Evolutionary conservation across 1,140 invertebrate genomes (phyloP), one percentile per base, ranked within the genome.

Genomic region (Cephus cinctus): DNA sequence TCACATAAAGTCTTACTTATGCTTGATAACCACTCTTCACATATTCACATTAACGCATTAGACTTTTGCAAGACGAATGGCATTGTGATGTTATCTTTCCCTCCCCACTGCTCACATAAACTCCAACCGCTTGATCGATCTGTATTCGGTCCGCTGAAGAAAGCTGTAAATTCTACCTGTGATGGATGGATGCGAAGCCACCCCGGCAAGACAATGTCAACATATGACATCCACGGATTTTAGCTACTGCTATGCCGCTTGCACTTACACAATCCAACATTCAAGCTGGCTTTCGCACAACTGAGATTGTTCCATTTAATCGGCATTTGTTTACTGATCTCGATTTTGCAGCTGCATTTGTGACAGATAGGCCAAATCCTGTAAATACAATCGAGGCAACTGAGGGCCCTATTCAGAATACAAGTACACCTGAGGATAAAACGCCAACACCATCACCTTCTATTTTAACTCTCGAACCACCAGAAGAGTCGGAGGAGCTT

Each of bases 141-240:
- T 19, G 66, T 79, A 15, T 75, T 57, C 53, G 67, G 61, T 9
- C 63, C 75, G 22, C 65, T 79, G 5, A 79, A 78, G 49, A 62
- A 44, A 19, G 55, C 60, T 50, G 57, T 73, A 21, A 63, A 63
- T 52, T 0, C 67, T 8, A 57, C 61, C 15, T 64, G 60, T 41
- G 67, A 76, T 59, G 61, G 34, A 27, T 81, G 76, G 75, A 62
- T 79, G 66, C 38, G 57, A 54, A 70, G 34, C 43, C 59, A 81
- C 50, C 67, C 71, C 27, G 71, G 75, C 5, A 76, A 73, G 57
- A 57, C 69, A 5, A 75, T 80, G 59, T 62, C 67, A 9, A 74
- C 78, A 15, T 79, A 78, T 57, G 74, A 78, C 44, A 70, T 79
- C 66, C 72, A 42, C 54, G 50, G 5, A 67, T 77, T 44, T 44